phyloP scores from a whole-genome alignment of 2,797 vertebrate genomes.

The Melanotaenia parkinsoni region DNA sequence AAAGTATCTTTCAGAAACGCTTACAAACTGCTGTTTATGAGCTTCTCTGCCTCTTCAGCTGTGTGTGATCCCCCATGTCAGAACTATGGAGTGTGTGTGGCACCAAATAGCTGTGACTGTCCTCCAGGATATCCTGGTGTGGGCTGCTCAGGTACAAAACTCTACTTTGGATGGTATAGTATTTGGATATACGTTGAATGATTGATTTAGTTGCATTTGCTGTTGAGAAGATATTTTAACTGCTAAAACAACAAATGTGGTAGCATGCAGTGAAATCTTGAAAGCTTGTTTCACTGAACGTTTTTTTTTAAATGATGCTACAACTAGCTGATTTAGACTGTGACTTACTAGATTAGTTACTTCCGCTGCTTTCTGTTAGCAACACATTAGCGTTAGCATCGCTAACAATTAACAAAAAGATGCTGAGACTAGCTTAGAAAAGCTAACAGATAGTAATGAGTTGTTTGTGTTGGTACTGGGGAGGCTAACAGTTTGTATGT shows the following conservation, averaged over 20 bases:
- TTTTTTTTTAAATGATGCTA: background rate
- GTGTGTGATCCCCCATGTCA: conserved; percentile 83
- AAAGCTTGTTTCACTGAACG: too few species aligned
- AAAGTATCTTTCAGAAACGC: background rate
- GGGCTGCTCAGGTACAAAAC: conserved; percentile 83
- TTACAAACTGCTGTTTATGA: background rate
- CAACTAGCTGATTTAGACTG: background rate
- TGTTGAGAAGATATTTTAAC: background rate
- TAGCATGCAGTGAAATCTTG: background rate
- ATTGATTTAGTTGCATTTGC: background rate
- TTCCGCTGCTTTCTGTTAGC: background rate
- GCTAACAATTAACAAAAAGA: background rate
- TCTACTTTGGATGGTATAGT: background rate
- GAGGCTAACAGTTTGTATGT: background rate
- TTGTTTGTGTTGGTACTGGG: background rate
- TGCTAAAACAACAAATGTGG: background rate
- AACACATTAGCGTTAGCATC: background rate
- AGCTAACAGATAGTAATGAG: background rate
- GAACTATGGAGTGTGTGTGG: conserved; percentile 86
- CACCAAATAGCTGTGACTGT: conserved; percentile 84
- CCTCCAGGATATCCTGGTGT: conserved; percentile 85
- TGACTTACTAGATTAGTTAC: background rate
- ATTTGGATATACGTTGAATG: background rate
- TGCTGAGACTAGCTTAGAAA: background rate
- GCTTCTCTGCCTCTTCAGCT: conserved; percentile 66